Evolutionary conservation across 2,797 vertebrate genomes (phyloP).

Genomic region (Knipowitschia caucasica): DNA sequence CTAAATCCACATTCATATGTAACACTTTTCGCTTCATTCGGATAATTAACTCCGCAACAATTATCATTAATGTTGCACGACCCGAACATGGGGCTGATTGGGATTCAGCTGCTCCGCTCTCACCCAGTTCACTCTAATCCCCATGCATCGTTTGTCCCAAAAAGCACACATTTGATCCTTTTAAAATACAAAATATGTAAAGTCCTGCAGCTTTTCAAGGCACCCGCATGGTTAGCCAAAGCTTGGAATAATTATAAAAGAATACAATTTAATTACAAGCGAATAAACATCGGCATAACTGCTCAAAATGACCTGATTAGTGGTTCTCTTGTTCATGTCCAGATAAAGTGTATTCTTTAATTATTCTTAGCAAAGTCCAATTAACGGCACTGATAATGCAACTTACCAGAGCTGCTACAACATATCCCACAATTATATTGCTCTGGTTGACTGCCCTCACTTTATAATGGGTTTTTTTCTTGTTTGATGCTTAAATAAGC

Average conservation of each 20-base stretch:
- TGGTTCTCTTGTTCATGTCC: background rate
- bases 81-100: slow-evolving; percentile 27
- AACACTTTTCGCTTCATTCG: slow-evolving; percentile 11
- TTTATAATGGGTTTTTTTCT: too few species aligned
- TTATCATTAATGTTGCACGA: slow-evolving; percentile 27
- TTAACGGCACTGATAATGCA: background rate
- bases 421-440: background rate
- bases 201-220: slow-evolving; percentile 12
- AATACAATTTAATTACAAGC: background rate
- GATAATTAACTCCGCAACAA: slow-evolving; percentile 27
- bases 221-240: slow-evolving; percentile 25
- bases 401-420: background rate
- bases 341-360: background rate
- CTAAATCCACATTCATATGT: slow-evolving; percentile 17
- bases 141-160: slow-evolving; percentile 4
- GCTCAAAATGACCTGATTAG: background rate
- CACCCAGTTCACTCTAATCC: slow-evolving; percentile 23
- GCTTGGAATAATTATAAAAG: slow-evolving; percentile 2
- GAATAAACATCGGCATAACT: background rate
- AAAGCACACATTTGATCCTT: slow-evolving; percentile 7
- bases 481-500: too few species aligned
- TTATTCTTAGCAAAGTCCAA: background rate
- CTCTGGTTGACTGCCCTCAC: background rate
- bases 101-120: slow-evolving; percentile 19
- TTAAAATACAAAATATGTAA: slow-evolving; percentile 22